Evolutionary conservation across 2,888 invertebrate genomes (phyloP), one percentile per base, ranked within the genome.

Genomic region (Sphaerophoria rueppellii): DNA sequence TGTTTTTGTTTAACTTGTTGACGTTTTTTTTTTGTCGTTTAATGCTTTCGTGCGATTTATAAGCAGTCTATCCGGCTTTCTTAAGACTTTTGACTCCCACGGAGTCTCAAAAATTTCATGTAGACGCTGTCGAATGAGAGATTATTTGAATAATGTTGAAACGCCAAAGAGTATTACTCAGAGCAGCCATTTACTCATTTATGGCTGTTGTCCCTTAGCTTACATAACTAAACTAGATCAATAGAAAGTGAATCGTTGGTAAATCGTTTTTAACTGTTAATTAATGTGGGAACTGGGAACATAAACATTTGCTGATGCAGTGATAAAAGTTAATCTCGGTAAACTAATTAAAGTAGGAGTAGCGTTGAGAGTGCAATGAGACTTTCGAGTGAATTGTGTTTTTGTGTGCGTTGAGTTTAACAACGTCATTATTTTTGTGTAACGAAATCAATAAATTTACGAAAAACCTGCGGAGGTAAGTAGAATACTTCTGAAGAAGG

Each of bases 181-280:
- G 24, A 24, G 24, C 4, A 4, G 14, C 0, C 9, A 43, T 43
- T 43, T 43, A 9, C 11, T 11, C n/a, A 34, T 6, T 6, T 6
- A 12, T 40, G 6, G 40, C 40, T 58, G 9, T 3, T 16, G 40
- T 58, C 58, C 37, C 58, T 58, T 58, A 40, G 40, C 58, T 12
- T 58, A 57, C 35, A 32, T 37, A 6, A 60, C 6, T 12, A 58
- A 60, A 60, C 12, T 60, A 16, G 40, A 60, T 60, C 24, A 43
- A 60, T 60, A 43, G 60, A 60, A 60, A 60, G 40, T 40, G 60
- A 60, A 60, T 12, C n/a, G n/a, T 12, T 60, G 16, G 14, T 50
- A 16, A 16, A 40, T 40, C 3, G 24, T 58, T 58, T 11, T 16
- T 6, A 58, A 16, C 58, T 24, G 24, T 6, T 60, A 60, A 60